Evolutionary conservation across 2,888 invertebrate genomes (phyloP).

Genomic region (Cyaniris semiargus): DNA sequence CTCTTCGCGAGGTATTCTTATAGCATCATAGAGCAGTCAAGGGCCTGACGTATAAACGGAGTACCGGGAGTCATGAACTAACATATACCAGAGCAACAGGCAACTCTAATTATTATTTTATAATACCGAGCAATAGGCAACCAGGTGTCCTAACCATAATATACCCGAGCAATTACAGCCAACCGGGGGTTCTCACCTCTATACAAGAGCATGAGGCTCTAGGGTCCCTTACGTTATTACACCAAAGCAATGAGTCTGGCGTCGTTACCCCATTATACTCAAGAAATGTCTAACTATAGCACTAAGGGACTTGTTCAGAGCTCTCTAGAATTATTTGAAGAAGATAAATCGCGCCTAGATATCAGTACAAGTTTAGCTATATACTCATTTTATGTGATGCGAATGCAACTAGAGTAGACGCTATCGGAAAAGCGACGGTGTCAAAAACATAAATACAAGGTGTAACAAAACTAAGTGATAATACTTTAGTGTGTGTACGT

Average conservation of each 20-base stretch:
- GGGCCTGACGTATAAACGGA: too few species aligned
- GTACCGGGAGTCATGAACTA: too few species aligned
- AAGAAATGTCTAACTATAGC: too few species aligned
- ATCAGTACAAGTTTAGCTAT: background rate
- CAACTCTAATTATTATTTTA: too few species aligned
- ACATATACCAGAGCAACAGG: too few species aligned
- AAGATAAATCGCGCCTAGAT: slow-evolving; percentile 1
- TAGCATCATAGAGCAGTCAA: too few species aligned
- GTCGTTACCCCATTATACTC: background rate
- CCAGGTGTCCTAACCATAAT: background rate
- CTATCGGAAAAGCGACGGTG: background rate
- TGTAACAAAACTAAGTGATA: too few species aligned
- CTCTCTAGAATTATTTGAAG: background rate
- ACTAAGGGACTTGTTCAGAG: background rate
- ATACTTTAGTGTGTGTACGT: too few species aligned
- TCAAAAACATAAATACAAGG: background rate
- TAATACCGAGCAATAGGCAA: too few species aligned
- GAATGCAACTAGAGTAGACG: background rate
- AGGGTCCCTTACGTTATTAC: background rate
- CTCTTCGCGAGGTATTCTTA: too few species aligned
- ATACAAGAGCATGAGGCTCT: background rate
- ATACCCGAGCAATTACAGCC: background rate
- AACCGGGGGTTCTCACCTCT: background rate
- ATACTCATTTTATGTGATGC: background rate
- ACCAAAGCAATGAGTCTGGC: background rate